Base-by-base conservation (phyloP, 2,113 vertebrate genomes). In the Rhagologus leucostigma region DNA sequence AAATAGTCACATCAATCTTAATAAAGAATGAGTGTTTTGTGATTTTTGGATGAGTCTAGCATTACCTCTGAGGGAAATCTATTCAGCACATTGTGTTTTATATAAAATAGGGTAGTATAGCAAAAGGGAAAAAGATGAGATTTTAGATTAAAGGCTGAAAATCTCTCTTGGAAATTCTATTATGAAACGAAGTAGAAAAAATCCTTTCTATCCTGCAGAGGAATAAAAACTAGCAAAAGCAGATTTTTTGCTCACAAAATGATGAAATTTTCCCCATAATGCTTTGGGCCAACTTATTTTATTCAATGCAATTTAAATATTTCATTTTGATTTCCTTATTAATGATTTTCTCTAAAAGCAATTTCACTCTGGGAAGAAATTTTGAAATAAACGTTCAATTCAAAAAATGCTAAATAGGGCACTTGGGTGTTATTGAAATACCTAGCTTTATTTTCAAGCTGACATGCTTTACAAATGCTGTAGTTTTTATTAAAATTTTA, bases 281-380 rank as follows among this genome's bases (percentile, higher is more conserved):
- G 46, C 70, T 92, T 92, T 90, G 75, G 67, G 29, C 39, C 83
- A 83, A 84, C 68, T 84, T 84, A 89, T 70, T 96, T 90, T 92
- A 41, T 80, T 93, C 68, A 86, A 44, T 67, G 55, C 41, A 87
- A 95, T 95, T 92, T 92, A 78, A 93, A 95, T 97, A 93, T 95
- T 95, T 96, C 91, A 95, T 95, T 95, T 93, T 95, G 52, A 89
- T 97, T 92, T 95, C 68, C 60, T 89, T 91, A 96, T 93, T 95
- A 95, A 94, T 81, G 35, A 52, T 95, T 90, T 95, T 86, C 73
- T 93, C 73, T 84, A 87, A 81, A 89, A 89, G 44, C 79, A 94
- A 89, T 96, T 89, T 87, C 64, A 84, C 76, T 95, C 89, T 87
- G 42, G 60, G 87, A 95, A 87, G 68, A 93, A 95, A 94, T 95